A percentile compares a stretch with the other conserved stretches of the same genome.
Conservation (phyloP, 23 tunicate genomes). For the Oikopleura albicans region DNA sequence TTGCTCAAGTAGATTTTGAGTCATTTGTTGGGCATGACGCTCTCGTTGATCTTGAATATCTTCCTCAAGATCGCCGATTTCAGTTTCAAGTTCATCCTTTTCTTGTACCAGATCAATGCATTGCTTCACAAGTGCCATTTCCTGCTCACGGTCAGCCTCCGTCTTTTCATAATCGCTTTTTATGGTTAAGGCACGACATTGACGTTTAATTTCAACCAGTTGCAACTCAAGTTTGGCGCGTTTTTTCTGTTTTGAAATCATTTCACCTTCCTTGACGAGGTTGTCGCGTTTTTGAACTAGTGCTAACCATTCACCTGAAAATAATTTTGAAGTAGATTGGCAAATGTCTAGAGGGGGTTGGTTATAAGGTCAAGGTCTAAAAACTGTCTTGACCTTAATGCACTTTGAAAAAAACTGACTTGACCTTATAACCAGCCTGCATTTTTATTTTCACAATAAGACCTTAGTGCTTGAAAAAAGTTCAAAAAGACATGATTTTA, state of each 20-base stretch:
- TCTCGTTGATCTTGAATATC: slow-evolving; percentile 8
- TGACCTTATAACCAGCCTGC: too few species aligned
- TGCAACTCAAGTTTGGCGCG: not conserved
- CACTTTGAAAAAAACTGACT: too few species aligned
- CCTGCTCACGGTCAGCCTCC: not conserved
- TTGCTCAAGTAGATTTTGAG: not conserved
- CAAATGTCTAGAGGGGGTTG: too few species aligned
- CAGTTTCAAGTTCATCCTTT: not conserved
- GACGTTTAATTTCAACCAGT: not conserved
- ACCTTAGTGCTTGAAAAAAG: too few species aligned
- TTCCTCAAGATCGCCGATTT: not conserved
- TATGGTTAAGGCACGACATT: not conserved
- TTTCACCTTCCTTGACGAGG: not conserved
- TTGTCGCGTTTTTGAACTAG: slow-evolving; percentile 15
- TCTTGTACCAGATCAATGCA: not conserved
- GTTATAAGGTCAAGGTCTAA: too few species aligned
- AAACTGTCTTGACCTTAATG: too few species aligned
- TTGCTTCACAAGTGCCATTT: not conserved
- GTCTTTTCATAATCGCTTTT: not conserved
- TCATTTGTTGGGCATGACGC: not conserved
- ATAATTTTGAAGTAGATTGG: too few species aligned
- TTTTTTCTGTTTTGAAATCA: not conserved
- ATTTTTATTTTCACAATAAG: too few species aligned
- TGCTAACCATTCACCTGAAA: slow-evolving; percentile 14
- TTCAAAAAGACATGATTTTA: too few species aligned